These are phyloP conservation scores for Lasioglossum calceatum DNA, from an alignment of 2,888 invertebrate genomes.

Conservation along the genomic window DNA sequence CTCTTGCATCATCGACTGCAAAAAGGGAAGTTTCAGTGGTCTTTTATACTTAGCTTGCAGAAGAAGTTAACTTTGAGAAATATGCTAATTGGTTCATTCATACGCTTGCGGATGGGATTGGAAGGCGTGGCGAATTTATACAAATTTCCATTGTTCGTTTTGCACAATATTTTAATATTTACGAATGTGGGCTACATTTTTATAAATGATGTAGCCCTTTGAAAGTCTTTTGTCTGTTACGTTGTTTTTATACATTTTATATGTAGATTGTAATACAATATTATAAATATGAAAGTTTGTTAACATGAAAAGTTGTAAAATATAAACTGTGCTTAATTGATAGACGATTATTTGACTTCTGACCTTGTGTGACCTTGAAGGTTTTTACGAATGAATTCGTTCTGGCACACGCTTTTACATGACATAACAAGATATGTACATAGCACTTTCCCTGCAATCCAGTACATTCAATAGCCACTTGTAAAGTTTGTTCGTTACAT, in stretches of 20 bases:
- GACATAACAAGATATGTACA: no score
- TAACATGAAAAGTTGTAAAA: no score
- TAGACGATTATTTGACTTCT: no score
- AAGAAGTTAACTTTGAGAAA: background rate
- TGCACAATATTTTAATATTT: background rate
- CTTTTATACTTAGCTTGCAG: background rate
- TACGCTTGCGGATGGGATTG: background rate
- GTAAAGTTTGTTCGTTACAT: background rate
- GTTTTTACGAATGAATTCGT: no score
- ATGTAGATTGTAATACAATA: background rate
- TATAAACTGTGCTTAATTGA: no score
- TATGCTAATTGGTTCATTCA: conserved; percentile 1
- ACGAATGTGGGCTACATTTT: background rate
- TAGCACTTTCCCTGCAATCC: background rate
- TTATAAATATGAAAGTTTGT: no score
- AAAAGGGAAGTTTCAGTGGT: background rate
- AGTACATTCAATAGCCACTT: background rate
- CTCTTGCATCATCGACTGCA: background rate
- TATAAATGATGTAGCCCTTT: background rate
- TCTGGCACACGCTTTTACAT: no score
- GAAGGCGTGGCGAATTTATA: background rate
- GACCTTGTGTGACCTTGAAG: no score
- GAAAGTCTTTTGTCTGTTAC: background rate
- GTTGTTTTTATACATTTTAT: background rate
- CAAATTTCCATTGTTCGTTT: background rate